Conservation (phyloP, 2,797 vertebrate genomes). For the Pyrocephalus nanus region DNA sequence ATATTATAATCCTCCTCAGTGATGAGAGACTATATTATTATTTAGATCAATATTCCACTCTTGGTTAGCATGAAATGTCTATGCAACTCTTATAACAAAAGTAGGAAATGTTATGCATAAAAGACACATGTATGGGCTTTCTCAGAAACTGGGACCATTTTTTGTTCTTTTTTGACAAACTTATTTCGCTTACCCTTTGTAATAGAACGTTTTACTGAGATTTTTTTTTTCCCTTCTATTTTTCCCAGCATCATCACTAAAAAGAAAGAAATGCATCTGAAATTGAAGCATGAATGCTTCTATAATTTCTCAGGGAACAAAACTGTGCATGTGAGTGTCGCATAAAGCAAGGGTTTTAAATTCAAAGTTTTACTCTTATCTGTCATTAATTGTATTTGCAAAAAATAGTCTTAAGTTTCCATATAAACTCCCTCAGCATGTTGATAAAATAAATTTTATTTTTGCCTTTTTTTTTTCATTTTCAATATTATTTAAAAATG, state of each 20-base stretch:
- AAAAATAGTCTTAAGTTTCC: neutral
- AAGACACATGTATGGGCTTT: neutral
- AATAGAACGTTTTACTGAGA: neutral
- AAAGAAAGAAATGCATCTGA: neutral
- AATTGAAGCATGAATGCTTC: neutral
- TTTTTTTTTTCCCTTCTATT: neutral
- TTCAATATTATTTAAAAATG: neutral
- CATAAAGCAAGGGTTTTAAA: neutral
- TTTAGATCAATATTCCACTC: conserved; percentile 9
- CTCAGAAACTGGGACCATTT: conserved; percentile 1
- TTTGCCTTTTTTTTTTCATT: neutral
- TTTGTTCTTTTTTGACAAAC: neutral
- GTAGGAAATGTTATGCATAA: neutral
- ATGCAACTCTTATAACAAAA: neutral
- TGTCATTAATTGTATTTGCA: neutral
- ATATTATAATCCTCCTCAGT: neutral
- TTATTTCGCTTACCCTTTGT: neutral
- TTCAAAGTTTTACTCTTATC: neutral
- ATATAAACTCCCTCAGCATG: neutral
- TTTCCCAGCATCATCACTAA: neutral
- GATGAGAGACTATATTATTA: neutral
- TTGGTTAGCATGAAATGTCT: neutral
- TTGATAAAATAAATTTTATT: neutral
- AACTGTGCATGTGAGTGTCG: neutral
- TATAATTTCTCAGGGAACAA: neutral